phyloP scores from a whole-genome alignment of 2,113 vertebrate genomes.

The Psammodynastes pulverulentus region DNA sequence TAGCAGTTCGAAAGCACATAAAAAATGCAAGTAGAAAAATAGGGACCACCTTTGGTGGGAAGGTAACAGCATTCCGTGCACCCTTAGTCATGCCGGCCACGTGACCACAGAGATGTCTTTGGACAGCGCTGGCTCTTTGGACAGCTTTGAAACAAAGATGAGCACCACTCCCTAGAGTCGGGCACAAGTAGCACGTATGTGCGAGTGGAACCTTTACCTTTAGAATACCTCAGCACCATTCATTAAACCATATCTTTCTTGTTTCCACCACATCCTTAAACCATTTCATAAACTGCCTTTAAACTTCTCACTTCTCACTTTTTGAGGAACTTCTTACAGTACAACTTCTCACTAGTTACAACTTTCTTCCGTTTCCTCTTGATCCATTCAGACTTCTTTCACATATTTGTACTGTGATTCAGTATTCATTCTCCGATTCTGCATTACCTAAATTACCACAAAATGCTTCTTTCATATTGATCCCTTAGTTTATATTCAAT shows the following conservation, averaged over 20 bases:
- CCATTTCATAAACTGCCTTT: not conserved
- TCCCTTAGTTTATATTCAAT: not conserved
- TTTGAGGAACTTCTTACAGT: not conserved
- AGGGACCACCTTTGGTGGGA: too few relatives aligned
- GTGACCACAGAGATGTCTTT: too few relatives aligned
- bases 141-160: too few relatives aligned
- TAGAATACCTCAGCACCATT: not conserved
- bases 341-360: not conserved
- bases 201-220: too few relatives aligned
- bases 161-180: too few relatives aligned
- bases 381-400: not conserved
- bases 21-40: too few relatives aligned
- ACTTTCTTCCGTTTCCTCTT: not conserved
- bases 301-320: not conserved
- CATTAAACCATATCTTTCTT: not conserved
- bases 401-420: not conserved
- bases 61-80: too few relatives aligned
- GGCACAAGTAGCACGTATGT: too few relatives aligned
- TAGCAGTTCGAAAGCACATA: too few relatives aligned
- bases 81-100: too few relatives aligned
- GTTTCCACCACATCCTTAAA: not conserved
- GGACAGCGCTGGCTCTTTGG: too few relatives aligned
- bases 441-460: not conserved
- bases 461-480: not conserved
- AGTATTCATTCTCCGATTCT: not conserved